Base-by-base conservation (phyloP, 2,113 vertebrate genomes). In the Phodopus roborovskii region DNA sequence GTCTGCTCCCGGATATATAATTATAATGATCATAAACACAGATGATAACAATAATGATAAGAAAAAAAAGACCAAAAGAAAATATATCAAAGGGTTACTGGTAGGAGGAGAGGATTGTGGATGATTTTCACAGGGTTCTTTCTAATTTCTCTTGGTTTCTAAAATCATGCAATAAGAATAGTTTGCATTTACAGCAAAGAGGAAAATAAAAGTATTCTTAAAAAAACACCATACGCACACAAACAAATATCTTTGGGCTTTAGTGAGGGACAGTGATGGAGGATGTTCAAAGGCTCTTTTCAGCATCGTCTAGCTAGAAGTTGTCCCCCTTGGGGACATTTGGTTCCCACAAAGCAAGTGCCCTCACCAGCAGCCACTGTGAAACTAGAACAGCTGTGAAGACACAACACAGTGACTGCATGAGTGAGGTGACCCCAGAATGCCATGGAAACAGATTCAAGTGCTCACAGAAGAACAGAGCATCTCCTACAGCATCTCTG, bases 11-110 rank as follows among this genome's bases (percentile, higher is more conserved):
- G 0, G 88, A 85, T 85, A 90, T 94, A 64, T 90, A 94, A 94
- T 94, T 92, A 93, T 75, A 66, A 96, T 77, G 16, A 96, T 78
- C 74, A 88, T 82, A 93, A 96, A 93, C 73, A 74, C 17, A 62
- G 90, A 84, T 90, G 85, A 92, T 56, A 78, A 90, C 48, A 82
- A 77, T 11, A 91, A 93, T 39, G 53, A 85, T 84, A 73, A 56
- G 26, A 48, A 95, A 48, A 95, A 92, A 95, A 84, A 85, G 62
- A 78, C 19, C 66, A 77, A 82, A 88, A 92, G 83, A 90, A 96
- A 95, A 92, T 42, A 78, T 22, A 42, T 62, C 39, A 33, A 88
- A 95, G 87, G 58, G 88, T 94, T 96, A 96, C 91, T n/a, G 71
- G 70, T n/a, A 19, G 4, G 58, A 22, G 33, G 50, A 90, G 28